Conservation (phyloP, 2,113 vertebrate genomes). For the Otocyon megalotis region DNA sequence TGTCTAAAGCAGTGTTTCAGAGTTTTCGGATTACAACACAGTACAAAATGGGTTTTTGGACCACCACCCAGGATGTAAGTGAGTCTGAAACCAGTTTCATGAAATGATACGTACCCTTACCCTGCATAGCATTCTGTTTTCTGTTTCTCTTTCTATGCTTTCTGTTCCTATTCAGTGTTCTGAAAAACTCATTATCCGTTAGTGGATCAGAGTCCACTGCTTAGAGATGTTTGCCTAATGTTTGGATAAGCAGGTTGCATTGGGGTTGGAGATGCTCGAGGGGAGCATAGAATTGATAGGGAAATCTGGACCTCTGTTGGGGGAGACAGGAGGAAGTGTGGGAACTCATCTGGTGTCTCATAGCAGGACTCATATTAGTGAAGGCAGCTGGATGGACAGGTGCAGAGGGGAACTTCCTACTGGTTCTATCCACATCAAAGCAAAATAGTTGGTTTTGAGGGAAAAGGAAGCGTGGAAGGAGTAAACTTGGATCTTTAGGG, state of each 20-base stretch:
- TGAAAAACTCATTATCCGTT: background rate
- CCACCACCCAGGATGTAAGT: background rate
- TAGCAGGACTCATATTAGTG: background rate
- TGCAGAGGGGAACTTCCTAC: background rate
- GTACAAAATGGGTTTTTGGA: background rate
- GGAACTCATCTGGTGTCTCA: background rate
- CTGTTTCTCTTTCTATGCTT: background rate
- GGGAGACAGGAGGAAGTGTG: background rate
- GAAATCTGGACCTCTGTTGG: background rate
- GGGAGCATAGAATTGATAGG: background rate
- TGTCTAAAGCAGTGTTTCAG: background rate
- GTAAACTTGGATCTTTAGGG: slow-evolving; percentile 10
- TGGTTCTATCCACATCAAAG: background rate
- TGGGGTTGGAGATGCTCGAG: background rate
- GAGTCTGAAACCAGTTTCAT: background rate
- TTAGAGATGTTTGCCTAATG: background rate
- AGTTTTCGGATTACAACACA: background rate
- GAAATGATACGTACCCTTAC: background rate
- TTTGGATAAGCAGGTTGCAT: background rate
- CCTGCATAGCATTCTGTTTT: background rate
- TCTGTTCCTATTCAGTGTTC: slow-evolving; percentile 21
- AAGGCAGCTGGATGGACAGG: background rate
- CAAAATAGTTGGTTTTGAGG: background rate
- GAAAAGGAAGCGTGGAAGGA: background rate
- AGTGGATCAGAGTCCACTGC: background rate